Evolutionary conservation across 2,888 invertebrate species (phyloP).

Genomic region (Rhodophaea formosa): DNA sequence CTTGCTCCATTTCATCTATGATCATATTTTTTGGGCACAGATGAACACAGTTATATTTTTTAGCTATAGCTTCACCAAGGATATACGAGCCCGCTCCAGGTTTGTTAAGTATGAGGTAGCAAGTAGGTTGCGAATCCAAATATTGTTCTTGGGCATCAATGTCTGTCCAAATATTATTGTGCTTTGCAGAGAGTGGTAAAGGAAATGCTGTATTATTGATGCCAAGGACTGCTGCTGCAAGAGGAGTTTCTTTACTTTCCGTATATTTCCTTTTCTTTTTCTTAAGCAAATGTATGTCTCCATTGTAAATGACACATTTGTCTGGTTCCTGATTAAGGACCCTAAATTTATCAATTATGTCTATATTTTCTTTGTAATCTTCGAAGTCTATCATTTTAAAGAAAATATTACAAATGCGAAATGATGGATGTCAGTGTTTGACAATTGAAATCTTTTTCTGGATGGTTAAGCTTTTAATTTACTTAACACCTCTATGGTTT

Average conservation of each 20-base stretch:
- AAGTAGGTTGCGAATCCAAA: slow-evolving; percentile 74
- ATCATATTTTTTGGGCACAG: slow-evolving; percentile 80
- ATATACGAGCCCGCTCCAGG: slow-evolving; percentile 74
- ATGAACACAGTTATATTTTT: slow-evolving; percentile 80
- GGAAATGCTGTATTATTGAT: slow-evolving; percentile 60
- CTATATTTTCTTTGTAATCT: slow-evolving; percentile 44
- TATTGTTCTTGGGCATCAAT: slow-evolving; percentile 73
- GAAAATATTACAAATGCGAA: slow-evolving; percentile 11
- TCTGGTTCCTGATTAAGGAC: slow-evolving; percentile 38
- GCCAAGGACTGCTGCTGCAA: slow-evolving; percentile 62
- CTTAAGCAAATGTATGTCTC: slow-evolving; percentile 37
- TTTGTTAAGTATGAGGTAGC: slow-evolving; percentile 82
- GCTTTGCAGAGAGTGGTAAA: slow-evolving; percentile 36
- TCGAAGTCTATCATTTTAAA: slow-evolving; percentile 44
- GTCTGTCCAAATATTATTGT: slow-evolving; percentile 70
- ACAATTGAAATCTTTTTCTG: slow-evolving; percentile 10
- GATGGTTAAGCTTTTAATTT: not conserved
- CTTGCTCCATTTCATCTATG: slow-evolving; percentile 79
- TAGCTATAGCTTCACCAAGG: slow-evolving; percentile 79
- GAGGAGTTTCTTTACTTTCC: slow-evolving; percentile 33
- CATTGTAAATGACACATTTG: slow-evolving; percentile 44
- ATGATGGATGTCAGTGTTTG: slow-evolving; percentile 20
- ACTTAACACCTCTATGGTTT: too few relatives aligned
- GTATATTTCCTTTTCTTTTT: slow-evolving; percentile 25
- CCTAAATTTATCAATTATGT: slow-evolving; percentile 44